A percentile compares a stretch with the other conserved stretches of the same genome.
These are phyloP conservation scores for Tridacna crocea DNA, from an alignment of 2,888 invertebrate genomes.

Conservation along the genomic window DNA sequence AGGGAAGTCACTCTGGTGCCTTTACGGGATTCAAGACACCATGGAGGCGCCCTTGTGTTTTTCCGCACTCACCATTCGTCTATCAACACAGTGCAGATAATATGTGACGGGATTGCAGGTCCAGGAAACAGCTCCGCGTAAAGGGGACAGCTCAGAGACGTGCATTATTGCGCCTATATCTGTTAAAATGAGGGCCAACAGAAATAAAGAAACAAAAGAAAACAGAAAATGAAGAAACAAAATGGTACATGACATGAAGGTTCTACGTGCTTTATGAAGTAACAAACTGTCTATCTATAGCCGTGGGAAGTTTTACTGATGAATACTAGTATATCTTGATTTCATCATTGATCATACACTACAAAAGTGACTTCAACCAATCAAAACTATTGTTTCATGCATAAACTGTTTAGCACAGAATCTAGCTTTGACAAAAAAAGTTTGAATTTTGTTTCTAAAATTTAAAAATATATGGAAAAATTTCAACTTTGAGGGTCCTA, in stretches of 20 bases:
- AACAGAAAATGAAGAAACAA: neutral
- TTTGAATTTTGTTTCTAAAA: no score
- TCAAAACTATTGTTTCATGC: no score
- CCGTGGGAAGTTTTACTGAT: no score
- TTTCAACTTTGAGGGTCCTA: no score
- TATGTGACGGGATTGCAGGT: conserved; percentile 99
- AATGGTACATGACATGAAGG: neutral
- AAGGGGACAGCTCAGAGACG: conserved; percentile 97
- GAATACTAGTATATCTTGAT: no score
- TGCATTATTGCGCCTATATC: conserved; percentile 99
- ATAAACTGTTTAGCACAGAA: no score
- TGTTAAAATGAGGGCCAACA: conserved; percentile 74
- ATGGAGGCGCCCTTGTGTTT: neutral
- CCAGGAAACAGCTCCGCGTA: conserved; percentile 98
- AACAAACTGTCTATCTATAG: no score
- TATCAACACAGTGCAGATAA: conserved; percentile 98
- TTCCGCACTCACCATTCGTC: conserved; percentile 87
- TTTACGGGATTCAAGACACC: conserved; percentile 2
- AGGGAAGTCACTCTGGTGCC: conserved; percentile 27
- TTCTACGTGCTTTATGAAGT: no score
- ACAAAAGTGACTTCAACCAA: no score
- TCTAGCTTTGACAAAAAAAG: no score
- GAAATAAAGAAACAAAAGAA: conserved; percentile 23
- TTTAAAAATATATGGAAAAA: no score
- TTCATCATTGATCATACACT: no score